Evolutionary conservation across 2,113 vertebrate genomes (phyloP).

Genomic region (Tetrao urogallus): DNA sequence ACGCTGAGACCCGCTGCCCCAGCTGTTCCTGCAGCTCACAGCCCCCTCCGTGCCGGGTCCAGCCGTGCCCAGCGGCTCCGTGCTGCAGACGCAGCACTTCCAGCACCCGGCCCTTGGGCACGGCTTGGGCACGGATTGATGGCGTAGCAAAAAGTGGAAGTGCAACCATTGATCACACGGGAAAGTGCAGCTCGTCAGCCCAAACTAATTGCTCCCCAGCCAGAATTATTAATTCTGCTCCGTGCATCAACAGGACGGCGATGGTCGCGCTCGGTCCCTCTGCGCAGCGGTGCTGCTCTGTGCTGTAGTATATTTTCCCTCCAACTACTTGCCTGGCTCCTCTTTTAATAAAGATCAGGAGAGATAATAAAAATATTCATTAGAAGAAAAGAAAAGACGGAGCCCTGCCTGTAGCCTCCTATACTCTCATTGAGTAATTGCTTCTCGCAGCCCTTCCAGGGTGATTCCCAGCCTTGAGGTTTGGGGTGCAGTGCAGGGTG

Average conservation of each 20-base stretch:
- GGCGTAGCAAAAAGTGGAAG: conserved; percentile 14
- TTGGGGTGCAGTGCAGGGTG: neutral
- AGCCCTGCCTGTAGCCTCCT: neutral
- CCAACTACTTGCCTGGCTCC: conserved; percentile 36
- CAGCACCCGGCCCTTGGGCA: fast-evolving
- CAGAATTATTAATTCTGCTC: conserved; percentile 34
- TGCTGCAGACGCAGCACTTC: neutral
- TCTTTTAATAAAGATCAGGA: conserved; percentile 56
- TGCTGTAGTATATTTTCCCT: neutral
- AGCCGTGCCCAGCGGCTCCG: neutral
- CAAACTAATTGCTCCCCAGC: neutral
- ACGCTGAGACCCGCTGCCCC: neutral
- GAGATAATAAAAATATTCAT: conserved; percentile 53
- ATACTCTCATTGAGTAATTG: neutral
- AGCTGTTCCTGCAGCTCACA: too few relatives aligned
- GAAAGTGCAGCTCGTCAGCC: neutral
- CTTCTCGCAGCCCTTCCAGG: neutral
- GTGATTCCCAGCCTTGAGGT: neutral
- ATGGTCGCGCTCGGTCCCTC: fast-evolving
- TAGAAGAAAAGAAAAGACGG: neutral
- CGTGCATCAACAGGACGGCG: fast-evolving
- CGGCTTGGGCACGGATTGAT: neutral
- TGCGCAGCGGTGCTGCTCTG: neutral
- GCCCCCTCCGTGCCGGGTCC: too few relatives aligned
- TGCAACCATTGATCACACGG: conserved; percentile 28